Percentiles rank a stretch among this genome's conserved stretches.
Evolutionary conservation across 2,113 vertebrate species (phyloP).

Genomic region (Malaclemys terrapin): DNA sequence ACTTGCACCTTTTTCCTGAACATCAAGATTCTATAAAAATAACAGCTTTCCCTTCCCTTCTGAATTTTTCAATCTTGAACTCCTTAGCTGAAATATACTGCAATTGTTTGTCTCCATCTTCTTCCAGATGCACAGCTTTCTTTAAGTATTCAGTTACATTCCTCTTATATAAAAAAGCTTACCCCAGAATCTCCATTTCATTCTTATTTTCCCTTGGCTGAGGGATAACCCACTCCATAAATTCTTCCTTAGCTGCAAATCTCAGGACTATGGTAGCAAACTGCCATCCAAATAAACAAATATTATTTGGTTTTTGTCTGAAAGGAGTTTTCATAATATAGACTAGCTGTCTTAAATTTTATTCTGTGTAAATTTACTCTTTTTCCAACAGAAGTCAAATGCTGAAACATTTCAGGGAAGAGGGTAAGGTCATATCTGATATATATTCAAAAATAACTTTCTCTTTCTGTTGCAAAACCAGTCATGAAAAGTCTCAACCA

Average conservation of each 20-base stretch:
- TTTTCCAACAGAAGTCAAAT: slow-evolving; percentile 5
- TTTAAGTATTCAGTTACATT: neutral
- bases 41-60: neutral
- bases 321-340: neutral
- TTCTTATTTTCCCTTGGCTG: neutral
- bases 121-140: neutral
- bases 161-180: neutral
- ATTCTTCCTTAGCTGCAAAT: neutral
- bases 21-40: neutral
- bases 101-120: neutral
- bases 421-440: slow-evolving; percentile 7
- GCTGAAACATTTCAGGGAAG: slow-evolving; percentile 58
- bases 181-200: neutral
- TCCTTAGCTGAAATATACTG: slow-evolving; percentile 1
- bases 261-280: neutral
- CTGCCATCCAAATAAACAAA: neutral
- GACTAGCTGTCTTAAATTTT: slow-evolving; percentile 13
- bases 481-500: neutral
- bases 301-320: neutral
- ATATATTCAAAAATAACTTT: slow-evolving; percentile 34
- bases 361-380: neutral
- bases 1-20: neutral
- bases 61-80: slow-evolving; percentile 22
- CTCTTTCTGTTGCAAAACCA: slow-evolving; percentile 20
- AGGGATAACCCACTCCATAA: neutral